phyloP scores from a whole-genome alignment of 1,140 invertebrate species.

The Sarcophaga bullata region DNA sequence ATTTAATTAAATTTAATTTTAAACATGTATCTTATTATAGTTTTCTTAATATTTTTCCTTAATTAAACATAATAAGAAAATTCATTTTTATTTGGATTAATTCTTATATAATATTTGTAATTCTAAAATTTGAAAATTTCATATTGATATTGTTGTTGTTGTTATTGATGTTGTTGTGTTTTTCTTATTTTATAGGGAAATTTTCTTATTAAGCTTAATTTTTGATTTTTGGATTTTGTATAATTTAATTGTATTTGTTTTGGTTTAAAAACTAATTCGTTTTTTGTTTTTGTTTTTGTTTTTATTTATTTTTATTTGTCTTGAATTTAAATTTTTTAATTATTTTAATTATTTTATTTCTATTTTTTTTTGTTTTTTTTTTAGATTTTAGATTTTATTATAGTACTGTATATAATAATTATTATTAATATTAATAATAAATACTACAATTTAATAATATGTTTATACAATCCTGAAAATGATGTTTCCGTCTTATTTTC shows the following conservation, averaged over 20 bases:
- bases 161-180: conserved; percentile 46
- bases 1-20: conserved; percentile 43
- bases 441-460: conserved; percentile 48
- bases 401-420: conserved; percentile 43
- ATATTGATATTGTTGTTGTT: neutral
- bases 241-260: conserved; percentile 16
- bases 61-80: neutral
- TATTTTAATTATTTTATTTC: conserved; percentile 41
- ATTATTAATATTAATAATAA: conserved; percentile 49
- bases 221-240: conserved; percentile 5
- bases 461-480: conserved; percentile 57
- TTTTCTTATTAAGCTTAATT: conserved; percentile 19
- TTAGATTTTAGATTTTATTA: conserved; percentile 50
- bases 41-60: neutral
- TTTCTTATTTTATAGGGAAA: conserved; percentile 42
- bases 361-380: conserved; percentile 44
- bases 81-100: neutral
- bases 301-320: conserved; percentile 14
- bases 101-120: too few relatives aligned
- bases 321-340: conserved; percentile 30
- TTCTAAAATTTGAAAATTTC: neutral
- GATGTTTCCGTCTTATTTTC: conserved; percentile 46
- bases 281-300: neutral
- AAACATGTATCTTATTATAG: conserved; percentile 28
- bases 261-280: conserved; percentile 39